Evolutionary conservation across 53 echinoderm and acorn worm species (phyloP), one percentile per base, ranked within the genome.

Genomic region (Arbacia lixula): DNA sequence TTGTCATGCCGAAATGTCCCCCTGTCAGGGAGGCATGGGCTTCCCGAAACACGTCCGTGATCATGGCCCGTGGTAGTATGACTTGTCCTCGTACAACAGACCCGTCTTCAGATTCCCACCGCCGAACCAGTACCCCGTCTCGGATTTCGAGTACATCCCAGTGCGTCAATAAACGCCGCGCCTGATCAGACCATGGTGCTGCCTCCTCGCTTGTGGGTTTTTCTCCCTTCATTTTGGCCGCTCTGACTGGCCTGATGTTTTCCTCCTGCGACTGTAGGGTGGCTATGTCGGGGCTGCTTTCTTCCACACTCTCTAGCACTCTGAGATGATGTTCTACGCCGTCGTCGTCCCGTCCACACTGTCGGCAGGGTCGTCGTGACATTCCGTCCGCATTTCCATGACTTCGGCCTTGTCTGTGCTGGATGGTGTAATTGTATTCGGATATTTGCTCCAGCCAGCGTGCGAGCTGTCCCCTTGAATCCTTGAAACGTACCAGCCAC

Each of bases 391-490:
- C 75, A n/a, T 75, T 55, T 1, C 36, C 75, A 54, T 75, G 75
- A 17, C 32, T 75, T 0, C 36, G 34, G 52, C 75, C 75, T 10
- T 55, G 21, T 9, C 75, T 19, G 22, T 75, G 75, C 14, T 22
- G 33, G 9, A 54, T 75, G n/a, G 32, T 2, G 17, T 34, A 34
- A 3, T 54, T 36, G 22, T 75, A 75, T 36, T 75, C 53, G 2
- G 55, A 75, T 17, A 75, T 75, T 5, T 53, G 2, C n/a, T 75
- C 75, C 21, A 75, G 30, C 75, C 75, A 75, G 10, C 75, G 19
- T 5, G 75, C 75, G 11, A 75, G 30, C 36, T 75, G 75, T 0
- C 75, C 75, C 35, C 27, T 35, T 2, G 75, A 54, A 34, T 75
- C 36, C 32, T 75, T 54, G 54, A 75, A 75, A 5, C 17, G 17